Evolutionary conservation across 1,140 invertebrate species (phyloP).

Genomic region (Drosophila bifasciata): DNA sequence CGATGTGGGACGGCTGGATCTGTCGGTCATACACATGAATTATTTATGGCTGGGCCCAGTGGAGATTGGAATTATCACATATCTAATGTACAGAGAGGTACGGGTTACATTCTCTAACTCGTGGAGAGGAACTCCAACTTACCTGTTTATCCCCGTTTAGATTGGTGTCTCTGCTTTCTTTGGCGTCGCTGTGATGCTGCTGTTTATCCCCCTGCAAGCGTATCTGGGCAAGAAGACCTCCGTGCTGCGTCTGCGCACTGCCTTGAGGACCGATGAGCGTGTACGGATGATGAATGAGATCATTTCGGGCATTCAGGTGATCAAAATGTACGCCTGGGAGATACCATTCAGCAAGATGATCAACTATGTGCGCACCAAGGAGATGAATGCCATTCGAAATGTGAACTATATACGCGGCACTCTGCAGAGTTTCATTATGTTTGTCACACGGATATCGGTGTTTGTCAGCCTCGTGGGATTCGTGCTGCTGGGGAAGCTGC

Average conservation of each 20-base stretch:
- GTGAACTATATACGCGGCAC: conserved; percentile 90
- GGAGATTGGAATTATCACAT: conserved; percentile 90
- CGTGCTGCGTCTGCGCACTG: conserved; percentile 88
- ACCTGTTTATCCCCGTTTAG: conserved; percentile 55
- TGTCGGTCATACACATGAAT: conserved; percentile 88
- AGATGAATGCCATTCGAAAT: conserved; percentile 86
- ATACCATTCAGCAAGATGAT: conserved; percentile 89
- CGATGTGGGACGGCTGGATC: conserved; percentile 91
- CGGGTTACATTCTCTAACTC: neutral
- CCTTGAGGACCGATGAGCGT: conserved; percentile 91
- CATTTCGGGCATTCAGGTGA: conserved; percentile 94
- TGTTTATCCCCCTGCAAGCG: conserved; percentile 94
- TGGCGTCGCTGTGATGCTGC: conserved; percentile 90
- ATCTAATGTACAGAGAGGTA: conserved; percentile 89
- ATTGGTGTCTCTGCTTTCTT: conserved; percentile 90
- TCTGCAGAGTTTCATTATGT: conserved; percentile 90
- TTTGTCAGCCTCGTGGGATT: conserved; percentile 91
- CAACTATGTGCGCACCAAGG: conserved; percentile 85
- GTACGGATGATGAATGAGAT: conserved; percentile 96
- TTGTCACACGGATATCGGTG: conserved; percentile 90
- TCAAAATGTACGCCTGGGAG: conserved; percentile 97
- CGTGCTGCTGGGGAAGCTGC: conserved; percentile 87
- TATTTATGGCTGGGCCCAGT: conserved; percentile 93
- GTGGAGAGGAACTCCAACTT: neutral
- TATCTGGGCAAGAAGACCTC: conserved; percentile 90